These are phyloP conservation scores for Acanthosepion lycidas DNA, from an alignment of 2,888 invertebrate species.

Conservation along the genomic window DNA sequence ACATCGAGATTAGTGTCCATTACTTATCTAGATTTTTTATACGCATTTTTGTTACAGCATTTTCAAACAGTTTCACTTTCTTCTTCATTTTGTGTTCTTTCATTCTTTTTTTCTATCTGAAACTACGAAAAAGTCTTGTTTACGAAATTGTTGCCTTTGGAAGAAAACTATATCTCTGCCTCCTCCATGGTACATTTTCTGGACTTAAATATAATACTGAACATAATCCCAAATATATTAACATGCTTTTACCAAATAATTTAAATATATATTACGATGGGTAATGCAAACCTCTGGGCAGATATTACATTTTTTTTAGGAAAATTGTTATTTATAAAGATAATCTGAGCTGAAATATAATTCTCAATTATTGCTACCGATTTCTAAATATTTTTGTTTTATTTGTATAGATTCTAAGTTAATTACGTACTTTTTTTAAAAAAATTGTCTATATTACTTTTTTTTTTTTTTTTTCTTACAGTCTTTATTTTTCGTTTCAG, in stretches of 20 bases:
- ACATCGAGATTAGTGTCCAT: background rate
- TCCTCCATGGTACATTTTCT: background rate
- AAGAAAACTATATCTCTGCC: background rate
- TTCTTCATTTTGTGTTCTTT: background rate
- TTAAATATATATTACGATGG: background rate
- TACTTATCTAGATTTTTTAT: background rate
- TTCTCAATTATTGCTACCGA: too few relatives aligned
- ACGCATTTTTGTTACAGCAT: background rate
- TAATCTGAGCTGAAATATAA: too few relatives aligned
- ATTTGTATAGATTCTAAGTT: too few relatives aligned
- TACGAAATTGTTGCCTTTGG: background rate
- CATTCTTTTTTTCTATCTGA: too few relatives aligned
- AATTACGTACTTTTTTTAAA: too few relatives aligned
- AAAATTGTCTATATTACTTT: too few relatives aligned
- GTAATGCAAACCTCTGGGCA: constrained; percentile 7
- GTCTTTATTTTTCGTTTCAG: too few relatives aligned
- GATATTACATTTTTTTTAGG: background rate
- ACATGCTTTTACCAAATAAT: background rate
- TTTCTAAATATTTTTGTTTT: too few relatives aligned
- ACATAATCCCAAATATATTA: constrained; percentile 11
- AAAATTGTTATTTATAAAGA: background rate
- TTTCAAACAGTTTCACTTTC: background rate
- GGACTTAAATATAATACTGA: background rate
- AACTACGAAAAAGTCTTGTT: too few relatives aligned
- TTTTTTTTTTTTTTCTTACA: too few relatives aligned